Base-by-base conservation (phyloP, 2,888 invertebrate genomes). In the Heliconius cydno region DNA sequence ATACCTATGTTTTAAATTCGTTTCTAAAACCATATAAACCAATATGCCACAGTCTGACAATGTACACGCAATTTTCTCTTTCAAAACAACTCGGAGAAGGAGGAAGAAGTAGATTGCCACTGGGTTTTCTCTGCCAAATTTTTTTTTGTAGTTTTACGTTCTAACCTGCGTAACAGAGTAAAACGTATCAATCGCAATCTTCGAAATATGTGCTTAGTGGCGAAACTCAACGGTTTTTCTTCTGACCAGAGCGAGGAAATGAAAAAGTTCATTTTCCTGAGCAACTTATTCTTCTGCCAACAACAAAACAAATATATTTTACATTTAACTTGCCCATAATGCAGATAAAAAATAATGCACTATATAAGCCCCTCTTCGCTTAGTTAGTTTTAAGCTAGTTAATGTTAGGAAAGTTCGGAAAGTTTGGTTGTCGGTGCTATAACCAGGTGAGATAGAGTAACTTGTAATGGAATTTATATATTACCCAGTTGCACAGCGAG, bases 351-450 rank as follows among this genome's bases (percentile, higher is more conserved):
- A 52, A 71, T 70, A 34, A 70, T 34, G 34, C 73, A 60, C 57
- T 34, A 30, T 57, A 73, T 34, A 73, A 73, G 73, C 73, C 60
- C 28, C 22, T n/a, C n/a, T 30, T 57, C 57, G n/a, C 22, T 60
- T 34, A 57, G 28, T 13, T 34, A 57, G 57, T 57, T 73, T 73
- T 73, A 73, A 73, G 57, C 60, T 57, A 73, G 15, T 73, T 73
- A 73, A 34, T 15, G 57, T 34, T 57, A n/a, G 34, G 34, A n/a
- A 73, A 73, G 73, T 73, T 73, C n/a, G 34, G 34, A 57, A 73
- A 73, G n/a, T 73, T 57, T 73, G 3, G 73, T n/a, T 73, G 57
- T 34, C 73, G 73, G 34, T 57, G 72, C 57, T 60, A 57, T 57
- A 57, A 22, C 30, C 57, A 60, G 57, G 57, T 60, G 57, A 73